A percentile compares a stretch with the other conserved stretches of the same genome.
Evolutionary conservation across 2,888 invertebrate species (phyloP).

Genomic region (Megaustenia siamemsis): DNA sequence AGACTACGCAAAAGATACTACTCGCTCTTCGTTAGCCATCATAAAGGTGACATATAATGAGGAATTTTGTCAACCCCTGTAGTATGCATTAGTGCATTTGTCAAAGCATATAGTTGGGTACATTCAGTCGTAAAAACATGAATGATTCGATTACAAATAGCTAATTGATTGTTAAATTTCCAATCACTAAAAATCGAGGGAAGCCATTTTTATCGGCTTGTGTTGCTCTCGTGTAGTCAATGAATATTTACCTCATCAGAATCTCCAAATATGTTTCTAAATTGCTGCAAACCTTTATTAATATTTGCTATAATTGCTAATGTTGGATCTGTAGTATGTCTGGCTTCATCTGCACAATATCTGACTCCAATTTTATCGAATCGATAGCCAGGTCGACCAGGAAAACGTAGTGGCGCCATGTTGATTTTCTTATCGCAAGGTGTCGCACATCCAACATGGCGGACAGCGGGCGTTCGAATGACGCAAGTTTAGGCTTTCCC

Average conservation of each 20-base stretch:
- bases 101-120: not conserved
- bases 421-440: slow-evolving; percentile 61
- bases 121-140: slow-evolving; percentile 5
- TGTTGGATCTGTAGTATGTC: slow-evolving; percentile 72
- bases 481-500: slow-evolving; percentile 19
- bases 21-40: not conserved
- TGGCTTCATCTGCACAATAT: slow-evolving; percentile 74
- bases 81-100: not conserved
- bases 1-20: too few species aligned
- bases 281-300: slow-evolving; percentile 71
- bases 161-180: slow-evolving; percentile 34
- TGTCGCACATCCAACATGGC: slow-evolving; percentile 52
- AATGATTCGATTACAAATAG: not conserved
- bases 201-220: slow-evolving; percentile 69
- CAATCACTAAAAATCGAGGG: slow-evolving; percentile 62
- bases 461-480: slow-evolving; percentile 45
- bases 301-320: slow-evolving; percentile 75
- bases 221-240: not conserved
- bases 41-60: not conserved
- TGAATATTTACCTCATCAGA: slow-evolving; percentile 77
- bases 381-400: slow-evolving; percentile 79
- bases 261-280: slow-evolving; percentile 76
- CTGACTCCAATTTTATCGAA: slow-evolving; percentile 74
- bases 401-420: slow-evolving; percentile 80
- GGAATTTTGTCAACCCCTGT: not conserved